Base-by-base conservation (phyloP, 2,113 vertebrate genomes). In the Echinops telfairi region DNA sequence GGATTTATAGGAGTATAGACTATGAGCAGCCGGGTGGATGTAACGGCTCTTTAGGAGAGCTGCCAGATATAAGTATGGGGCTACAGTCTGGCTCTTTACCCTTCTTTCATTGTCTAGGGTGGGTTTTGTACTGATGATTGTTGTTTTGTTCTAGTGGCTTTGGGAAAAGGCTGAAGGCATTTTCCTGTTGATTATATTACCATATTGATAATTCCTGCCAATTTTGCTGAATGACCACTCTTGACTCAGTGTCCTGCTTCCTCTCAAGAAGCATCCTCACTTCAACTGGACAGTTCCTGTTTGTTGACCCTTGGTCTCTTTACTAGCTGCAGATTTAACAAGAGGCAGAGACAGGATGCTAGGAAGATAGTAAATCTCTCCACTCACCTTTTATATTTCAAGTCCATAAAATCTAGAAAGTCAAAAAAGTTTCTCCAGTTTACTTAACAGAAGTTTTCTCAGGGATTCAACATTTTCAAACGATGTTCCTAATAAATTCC, bases 401-500 rank as follows among this genome's bases (percentile, higher is more conserved):
- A 64, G 73, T 17, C 62, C 91, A 83, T 77, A 57, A 90, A 92
- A 58, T 40, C 83, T 64, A 3, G 5, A 47, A 64, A 40, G 38
- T 57, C 15, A 16, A 14, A 11, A 40, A 1, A 47, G 12, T 71
- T 93, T 82, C 53, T 73, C 68, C 53, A 79, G 0, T 68, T 76
- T 29, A 73, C 68, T 90, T 79, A 78, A 82, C 58, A 95, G 76
- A 82, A 71, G 17, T 57, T 64, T 91, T 92, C 43, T 47, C n/a
- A 89, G 64, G 70, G 27, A 40, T 43, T 95, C 78, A 88, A 79
- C 83, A 82, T 71, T 93, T 96, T 77, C 86, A 71, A 95, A 94
- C 88, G 36, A 33, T 2, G 36, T 29, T 88, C 70, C 31, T 85
- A 83, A 58, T 0, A 80, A 25, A 66, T 83, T 76, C 88, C 47